A percentile compares a stretch with the other conserved stretches of the same genome.
Evolutionary conservation across 2,113 vertebrate species (phyloP).

Genomic region (Engraulis encrasicolus): DNA sequence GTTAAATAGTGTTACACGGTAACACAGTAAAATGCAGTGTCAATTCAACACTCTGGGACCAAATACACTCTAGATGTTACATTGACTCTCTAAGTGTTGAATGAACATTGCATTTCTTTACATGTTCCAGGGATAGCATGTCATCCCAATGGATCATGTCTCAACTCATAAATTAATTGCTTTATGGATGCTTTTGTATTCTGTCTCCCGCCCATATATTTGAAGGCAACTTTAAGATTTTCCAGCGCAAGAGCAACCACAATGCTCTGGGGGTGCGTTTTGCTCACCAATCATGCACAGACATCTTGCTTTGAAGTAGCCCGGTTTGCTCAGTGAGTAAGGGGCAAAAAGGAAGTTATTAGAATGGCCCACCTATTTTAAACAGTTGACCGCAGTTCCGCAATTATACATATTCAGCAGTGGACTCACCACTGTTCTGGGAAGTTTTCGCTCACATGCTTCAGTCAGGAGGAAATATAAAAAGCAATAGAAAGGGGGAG

Average conservation of each 20-base stretch:
- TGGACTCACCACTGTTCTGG: background rate
- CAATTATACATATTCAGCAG: conserved; percentile 28
- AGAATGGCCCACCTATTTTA: conserved; percentile 3
- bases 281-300: background rate
- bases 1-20: background rate
- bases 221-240: background rate
- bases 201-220: background rate
- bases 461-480: background rate
- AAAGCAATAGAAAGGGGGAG: background rate
- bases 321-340: background rate
- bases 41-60: too few species aligned
- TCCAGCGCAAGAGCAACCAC: background rate
- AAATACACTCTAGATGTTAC: too few species aligned
- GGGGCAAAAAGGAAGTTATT: background rate
- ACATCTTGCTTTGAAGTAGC: background rate
- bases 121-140: background rate
- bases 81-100: too few species aligned
- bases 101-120: too few species aligned
- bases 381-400: conserved; percentile 24
- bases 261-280: background rate
- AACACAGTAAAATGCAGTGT: too few species aligned
- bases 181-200: background rate
- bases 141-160: background rate
- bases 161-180: background rate
- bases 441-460: background rate